Conservation (phyloP, 2,888 invertebrate genomes). For the Sphinx pinastri region DNA sequence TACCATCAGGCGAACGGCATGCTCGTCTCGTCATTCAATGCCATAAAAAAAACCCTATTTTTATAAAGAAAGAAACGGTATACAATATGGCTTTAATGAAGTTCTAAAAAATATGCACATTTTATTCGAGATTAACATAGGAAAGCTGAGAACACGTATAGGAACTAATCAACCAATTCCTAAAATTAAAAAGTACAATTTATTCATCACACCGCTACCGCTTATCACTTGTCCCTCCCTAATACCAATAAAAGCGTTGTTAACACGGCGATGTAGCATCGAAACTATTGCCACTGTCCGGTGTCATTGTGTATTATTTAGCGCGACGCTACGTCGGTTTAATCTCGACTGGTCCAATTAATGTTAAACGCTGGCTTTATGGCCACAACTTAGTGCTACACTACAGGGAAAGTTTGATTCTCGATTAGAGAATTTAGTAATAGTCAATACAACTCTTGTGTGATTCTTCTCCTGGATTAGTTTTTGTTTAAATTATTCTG, state of each 20-base stretch:
- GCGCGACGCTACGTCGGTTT: constrained; percentile 8
- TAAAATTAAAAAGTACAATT: no score
- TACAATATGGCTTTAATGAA: no score
- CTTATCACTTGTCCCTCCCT: neutral
- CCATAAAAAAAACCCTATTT: no score
- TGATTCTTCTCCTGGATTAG: neutral
- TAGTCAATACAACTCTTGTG: neutral
- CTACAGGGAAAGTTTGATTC: neutral
- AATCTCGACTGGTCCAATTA: constrained; percentile 20
- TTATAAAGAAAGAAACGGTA: no score
- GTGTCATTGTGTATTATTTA: constrained; percentile 24
- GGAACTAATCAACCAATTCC: no score
- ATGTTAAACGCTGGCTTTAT: constrained; percentile 22
- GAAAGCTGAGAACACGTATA: no score
- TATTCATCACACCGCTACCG: neutral
- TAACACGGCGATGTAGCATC: constrained; percentile 21
- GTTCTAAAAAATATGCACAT: no score
- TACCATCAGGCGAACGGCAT: no score
- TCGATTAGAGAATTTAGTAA: neutral
- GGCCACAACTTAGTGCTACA: constrained; percentile 17
- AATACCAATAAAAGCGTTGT: constrained; percentile 24
- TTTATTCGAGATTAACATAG: no score
- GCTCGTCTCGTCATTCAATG: no score
- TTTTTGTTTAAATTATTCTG: no score
- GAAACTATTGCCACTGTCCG: constrained; percentile 23